Conservation (phyloP, 1,140 invertebrate genomes). For the Mya arenaria region DNA sequence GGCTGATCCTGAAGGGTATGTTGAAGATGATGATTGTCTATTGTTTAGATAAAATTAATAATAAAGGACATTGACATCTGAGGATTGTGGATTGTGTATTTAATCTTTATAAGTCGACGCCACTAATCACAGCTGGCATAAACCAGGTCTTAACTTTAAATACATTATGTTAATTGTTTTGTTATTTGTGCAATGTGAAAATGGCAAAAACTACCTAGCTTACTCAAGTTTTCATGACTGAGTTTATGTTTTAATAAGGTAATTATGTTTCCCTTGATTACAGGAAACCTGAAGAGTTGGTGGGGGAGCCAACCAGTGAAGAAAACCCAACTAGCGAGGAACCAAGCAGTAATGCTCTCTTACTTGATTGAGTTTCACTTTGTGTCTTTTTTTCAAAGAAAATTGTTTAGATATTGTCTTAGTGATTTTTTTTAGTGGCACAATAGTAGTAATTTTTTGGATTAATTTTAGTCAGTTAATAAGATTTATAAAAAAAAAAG, state of each 20-base stretch:
- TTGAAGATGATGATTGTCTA: too few species aligned
- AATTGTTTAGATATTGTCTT: too few species aligned
- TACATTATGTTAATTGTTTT: neutral
- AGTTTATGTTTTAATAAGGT: neutral
- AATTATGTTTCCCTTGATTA: slow-evolving; percentile 5
- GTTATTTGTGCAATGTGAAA: neutral
- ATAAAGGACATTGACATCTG: too few species aligned
- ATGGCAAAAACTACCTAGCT: neutral
- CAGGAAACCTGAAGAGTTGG: slow-evolving; percentile 47
- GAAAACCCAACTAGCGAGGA: slow-evolving; percentile 48
- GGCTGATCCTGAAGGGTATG: too few species aligned
- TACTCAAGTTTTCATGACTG: neutral
- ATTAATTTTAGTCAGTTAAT: too few species aligned
- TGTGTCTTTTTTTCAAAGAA: too few species aligned
- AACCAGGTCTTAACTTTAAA: neutral
- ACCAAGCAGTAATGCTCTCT: slow-evolving; percentile 28
- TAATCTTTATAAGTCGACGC: neutral
- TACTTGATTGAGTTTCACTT: too few species aligned
- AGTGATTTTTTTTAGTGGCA: too few species aligned
- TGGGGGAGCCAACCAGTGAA: slow-evolving; percentile 22
- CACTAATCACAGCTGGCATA: neutral
- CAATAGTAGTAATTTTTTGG: too few species aligned
- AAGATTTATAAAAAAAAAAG: too few species aligned
- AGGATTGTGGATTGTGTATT: neutral
- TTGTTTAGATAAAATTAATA: too few species aligned